A percentile compares a stretch with the other conserved stretches of the same genome.
phyloP scores from a whole-genome alignment of 2,888 invertebrate species.

The Philhelius pedissequus region DNA sequence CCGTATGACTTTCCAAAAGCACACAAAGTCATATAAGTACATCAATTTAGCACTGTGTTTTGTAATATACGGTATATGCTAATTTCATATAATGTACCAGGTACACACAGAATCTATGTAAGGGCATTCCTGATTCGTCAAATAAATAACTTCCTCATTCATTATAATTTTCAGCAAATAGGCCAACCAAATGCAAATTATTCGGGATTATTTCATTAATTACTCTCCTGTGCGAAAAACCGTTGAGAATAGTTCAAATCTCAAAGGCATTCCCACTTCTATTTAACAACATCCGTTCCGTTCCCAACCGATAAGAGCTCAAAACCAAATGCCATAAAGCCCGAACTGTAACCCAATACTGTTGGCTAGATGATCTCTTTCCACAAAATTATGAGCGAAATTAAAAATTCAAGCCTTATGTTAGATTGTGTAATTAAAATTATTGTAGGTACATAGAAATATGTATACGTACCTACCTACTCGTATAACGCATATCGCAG shows the following conservation, averaged over 20 bases:
- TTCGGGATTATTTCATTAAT: conserved; percentile 47
- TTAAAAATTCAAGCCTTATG: conserved; percentile 65
- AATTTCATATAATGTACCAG: neutral
- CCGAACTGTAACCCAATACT: neutral
- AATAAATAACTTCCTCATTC: neutral
- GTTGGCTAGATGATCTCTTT: conserved; percentile 6
- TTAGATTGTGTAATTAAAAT: conserved; percentile 66
- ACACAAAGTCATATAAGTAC: neutral
- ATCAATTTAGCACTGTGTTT: neutral
- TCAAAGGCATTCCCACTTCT: conserved; percentile 33
- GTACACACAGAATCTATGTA: no score
- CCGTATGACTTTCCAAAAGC: neutral
- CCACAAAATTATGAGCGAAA: conserved; percentile 45
- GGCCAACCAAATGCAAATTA: conserved; percentile 19
- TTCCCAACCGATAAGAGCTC: neutral
- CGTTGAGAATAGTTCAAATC: conserved; percentile 34
- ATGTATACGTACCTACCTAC: neutral
- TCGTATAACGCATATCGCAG: neutral
- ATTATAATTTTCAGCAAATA: conserved; percentile 13
- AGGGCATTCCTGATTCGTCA: neutral
- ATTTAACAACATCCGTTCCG: neutral
- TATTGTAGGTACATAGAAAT: conserved; percentile 35
- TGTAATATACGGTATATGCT: neutral
- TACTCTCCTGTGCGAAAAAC: conserved; percentile 23
- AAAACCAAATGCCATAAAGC: neutral